Base-by-base conservation (phyloP, 2,888 invertebrate species). In the Rhagonycha fulva region DNA sequence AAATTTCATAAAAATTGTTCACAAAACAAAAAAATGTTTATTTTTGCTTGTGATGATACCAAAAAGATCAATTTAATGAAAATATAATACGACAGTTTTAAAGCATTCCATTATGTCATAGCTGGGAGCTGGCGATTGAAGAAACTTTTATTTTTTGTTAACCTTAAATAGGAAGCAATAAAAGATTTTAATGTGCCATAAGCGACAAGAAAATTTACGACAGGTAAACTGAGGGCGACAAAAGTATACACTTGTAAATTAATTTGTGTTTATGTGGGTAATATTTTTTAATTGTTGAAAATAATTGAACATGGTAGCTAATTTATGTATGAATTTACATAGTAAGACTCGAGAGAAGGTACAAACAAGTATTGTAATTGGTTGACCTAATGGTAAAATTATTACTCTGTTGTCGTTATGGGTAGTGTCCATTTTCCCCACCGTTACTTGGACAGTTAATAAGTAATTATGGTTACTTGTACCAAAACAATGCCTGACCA, bases 301-400 rank as follows among this genome's bases (percentile, higher is more conserved):
- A 62, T 62, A 62, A 66, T n/a, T 66, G 63, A 26, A 24, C 14
- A 84, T 81, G 71, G 76, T 76, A 76, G 81, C 82, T 84, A 85
- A 85, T 84, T 84, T 85, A 85, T 85, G 73, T 66, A 61, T 71
- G 81, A 80, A 85, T 84, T 84, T 85, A 84, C 84, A 84, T 85
- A 80, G 80, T 80, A 80, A 81, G 79, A 80, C 77, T 78, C 72
- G 76, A 68, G 74, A 75, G 74, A 70, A 26, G 23, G 75, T 73
- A 78, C 74, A 78, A 78, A 72, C 79, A 74, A 77, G 79, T 81
- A 66, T 66, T 66, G 79, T 82, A 82, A 82, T 82, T 82, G 82
- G 82, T 82, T 77, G 82, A 80, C 76, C 76, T 76, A 76, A 75
- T 78, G 76, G 77, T 74, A 78, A 76, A 81, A 76, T 82, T 82